Evolutionary conservation across 2,113 vertebrate species (phyloP).

Genomic region (Eubucco bourcierii): DNA sequence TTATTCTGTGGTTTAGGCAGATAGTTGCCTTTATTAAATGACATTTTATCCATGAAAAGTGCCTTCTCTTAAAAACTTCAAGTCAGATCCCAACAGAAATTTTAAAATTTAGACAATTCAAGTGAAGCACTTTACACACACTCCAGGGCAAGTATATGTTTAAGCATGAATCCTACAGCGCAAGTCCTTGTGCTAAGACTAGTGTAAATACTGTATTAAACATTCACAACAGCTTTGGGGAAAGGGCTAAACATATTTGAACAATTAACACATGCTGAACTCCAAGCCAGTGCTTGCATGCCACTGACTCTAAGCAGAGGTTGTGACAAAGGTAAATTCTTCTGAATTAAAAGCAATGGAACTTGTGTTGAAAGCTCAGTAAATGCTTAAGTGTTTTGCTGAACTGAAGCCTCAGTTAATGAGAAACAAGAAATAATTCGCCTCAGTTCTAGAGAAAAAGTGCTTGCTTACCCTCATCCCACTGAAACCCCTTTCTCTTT

Average conservation of each 20-base stretch:
- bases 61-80: not conserved
- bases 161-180: not conserved
- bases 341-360: conserved; percentile 48
- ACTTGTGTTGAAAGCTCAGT: conserved; percentile 3
- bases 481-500: not conserved
- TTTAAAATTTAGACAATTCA: not conserved
- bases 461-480: not conserved
- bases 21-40: conserved; percentile 8
- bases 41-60: not conserved
- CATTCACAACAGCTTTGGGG: conserved; percentile 58
- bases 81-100: not conserved
- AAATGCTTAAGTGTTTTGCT: not conserved
- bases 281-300: conserved; percentile 25
- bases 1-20: not conserved
- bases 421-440: conserved; percentile 41
- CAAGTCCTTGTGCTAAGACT: conserved; percentile 32
- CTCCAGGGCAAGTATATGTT: conserved; percentile 17
- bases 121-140: not conserved
- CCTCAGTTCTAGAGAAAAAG: not conserved
- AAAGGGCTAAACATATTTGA: conserved; percentile 56
- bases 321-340: conserved; percentile 61
- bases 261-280: conserved; percentile 58
- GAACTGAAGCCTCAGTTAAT: conserved; percentile 29
- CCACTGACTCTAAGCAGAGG: conserved; percentile 33
- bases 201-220: conserved; percentile 60